Percentiles rank a stretch among this genome's conserved stretches.
phyloP scores from a whole-genome alignment of 1,140 invertebrate species.

The Drosophila nebulosa region DNA sequence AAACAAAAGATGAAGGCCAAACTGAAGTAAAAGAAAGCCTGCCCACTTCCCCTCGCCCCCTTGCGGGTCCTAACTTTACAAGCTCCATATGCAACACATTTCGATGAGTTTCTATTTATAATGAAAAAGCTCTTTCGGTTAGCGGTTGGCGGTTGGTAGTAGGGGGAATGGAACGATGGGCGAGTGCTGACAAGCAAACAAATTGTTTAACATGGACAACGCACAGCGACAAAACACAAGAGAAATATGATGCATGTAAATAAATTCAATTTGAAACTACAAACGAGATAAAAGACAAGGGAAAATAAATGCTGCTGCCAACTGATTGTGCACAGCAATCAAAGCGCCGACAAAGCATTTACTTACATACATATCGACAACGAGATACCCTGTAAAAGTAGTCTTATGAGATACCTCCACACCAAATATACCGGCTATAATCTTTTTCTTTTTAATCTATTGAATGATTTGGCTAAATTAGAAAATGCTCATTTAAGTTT shows the following conservation, averaged over 20 bases:
- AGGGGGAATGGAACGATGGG: slow-evolving; percentile 11
- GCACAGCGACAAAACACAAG: slow-evolving; percentile 35
- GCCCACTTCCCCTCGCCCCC: neutral
- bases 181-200: slow-evolving; percentile 75
- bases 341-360: slow-evolving; percentile 2
- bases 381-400: neutral
- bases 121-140: slow-evolving; percentile 47
- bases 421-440: too few relatives aligned
- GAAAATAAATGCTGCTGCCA: neutral
- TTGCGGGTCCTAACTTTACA: neutral
- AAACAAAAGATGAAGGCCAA: neutral
- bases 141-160: too few relatives aligned
- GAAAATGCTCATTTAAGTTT: too few relatives aligned
- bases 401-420: too few relatives aligned
- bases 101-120: slow-evolving; percentile 61
- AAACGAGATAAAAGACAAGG: slow-evolving; percentile 9
- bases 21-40: neutral
- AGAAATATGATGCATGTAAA: slow-evolving; percentile 78
- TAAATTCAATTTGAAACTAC: slow-evolving; percentile 67
- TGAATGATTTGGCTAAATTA: too few relatives aligned
- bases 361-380: neutral
- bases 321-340: slow-evolving; percentile 19
- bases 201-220: slow-evolving; percentile 73
- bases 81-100: slow-evolving; percentile 4
- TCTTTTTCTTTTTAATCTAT: too few relatives aligned